These are phyloP conservation scores for Calephelis perditalis DNA, from an alignment of 2,888 invertebrate genomes.

Conservation along the genomic window DNA sequence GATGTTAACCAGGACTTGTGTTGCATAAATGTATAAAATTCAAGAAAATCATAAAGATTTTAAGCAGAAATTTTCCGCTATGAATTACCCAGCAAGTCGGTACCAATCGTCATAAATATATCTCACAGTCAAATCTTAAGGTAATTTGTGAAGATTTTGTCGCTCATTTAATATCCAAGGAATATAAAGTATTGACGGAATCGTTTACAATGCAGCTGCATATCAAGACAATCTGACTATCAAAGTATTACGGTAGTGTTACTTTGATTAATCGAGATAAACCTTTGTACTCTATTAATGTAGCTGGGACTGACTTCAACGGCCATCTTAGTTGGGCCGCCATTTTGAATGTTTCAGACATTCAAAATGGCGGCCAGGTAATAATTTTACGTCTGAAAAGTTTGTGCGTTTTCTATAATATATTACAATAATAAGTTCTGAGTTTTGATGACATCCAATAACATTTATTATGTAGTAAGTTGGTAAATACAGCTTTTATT, in stretches of 20 bases:
- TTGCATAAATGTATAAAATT: constrained; percentile 19
- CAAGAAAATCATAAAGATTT: constrained; percentile 16
- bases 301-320: not conserved
- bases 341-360: not conserved
- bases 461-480: too few species aligned
- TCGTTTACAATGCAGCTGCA: constrained; percentile 52
- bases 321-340: not conserved
- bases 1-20: constrained; percentile 1
- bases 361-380: too few species aligned
- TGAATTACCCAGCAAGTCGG: constrained; percentile 45
- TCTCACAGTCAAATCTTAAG: constrained; percentile 74
- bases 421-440: too few species aligned
- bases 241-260: constrained; percentile 45
- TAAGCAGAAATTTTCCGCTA: constrained; percentile 52
- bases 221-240: constrained; percentile 59
- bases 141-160: constrained; percentile 75
- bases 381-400: too few species aligned
- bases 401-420: too few species aligned
- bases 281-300: constrained; percentile 8
- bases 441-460: too few species aligned
- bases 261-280: constrained; percentile 31
- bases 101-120: constrained; percentile 59
- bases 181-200: constrained; percentile 69
- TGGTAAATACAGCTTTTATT: too few species aligned
- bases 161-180: constrained; percentile 74